phyloP scores from a whole-genome alignment of 2,888 invertebrate genomes.

The Amphipoea lucens region DNA sequence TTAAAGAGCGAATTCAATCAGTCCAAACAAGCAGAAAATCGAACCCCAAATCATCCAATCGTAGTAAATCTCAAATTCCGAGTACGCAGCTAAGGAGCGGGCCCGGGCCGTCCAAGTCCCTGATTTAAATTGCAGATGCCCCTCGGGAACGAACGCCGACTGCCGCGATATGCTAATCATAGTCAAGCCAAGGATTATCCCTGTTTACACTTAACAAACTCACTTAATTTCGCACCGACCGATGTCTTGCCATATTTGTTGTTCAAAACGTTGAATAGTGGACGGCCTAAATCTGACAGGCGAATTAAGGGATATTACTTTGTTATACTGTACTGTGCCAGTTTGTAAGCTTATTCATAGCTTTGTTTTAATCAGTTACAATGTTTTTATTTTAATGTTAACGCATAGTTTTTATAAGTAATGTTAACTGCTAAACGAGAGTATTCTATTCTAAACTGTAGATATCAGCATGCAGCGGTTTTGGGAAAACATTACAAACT shows the following conservation, averaged over 20 bases:
- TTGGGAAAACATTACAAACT: not conserved
- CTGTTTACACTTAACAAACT: conserved; percentile 91
- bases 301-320: conserved; percentile 61
- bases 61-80: conserved; percentile 89
- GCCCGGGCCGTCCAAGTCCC: conserved; percentile 87
- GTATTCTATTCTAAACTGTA: too few species aligned
- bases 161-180: conserved; percentile 90
- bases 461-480: not conserved
- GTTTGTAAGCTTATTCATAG: conserved; percentile 37
- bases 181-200: conserved; percentile 90
- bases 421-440: not conserved
- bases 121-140: conserved; percentile 90
- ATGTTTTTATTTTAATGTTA: conserved; percentile 21
- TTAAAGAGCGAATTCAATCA: conserved; percentile 87
- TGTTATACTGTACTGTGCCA: conserved; percentile 42
- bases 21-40: conserved; percentile 89
- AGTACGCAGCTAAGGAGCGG: conserved; percentile 87
- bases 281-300: conserved; percentile 64
- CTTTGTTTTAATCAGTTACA: conserved; percentile 14
- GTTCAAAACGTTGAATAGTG: conserved; percentile 64
- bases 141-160: conserved; percentile 87
- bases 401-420: not conserved
- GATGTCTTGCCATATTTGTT: conserved; percentile 85
- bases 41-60: conserved; percentile 89
- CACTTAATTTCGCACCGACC: conserved; percentile 89